A percentile compares a stretch with the other conserved stretches of the same genome.
Conservation (phyloP, 2,113 vertebrate species). For the Alaudala cheleensis region DNA sequence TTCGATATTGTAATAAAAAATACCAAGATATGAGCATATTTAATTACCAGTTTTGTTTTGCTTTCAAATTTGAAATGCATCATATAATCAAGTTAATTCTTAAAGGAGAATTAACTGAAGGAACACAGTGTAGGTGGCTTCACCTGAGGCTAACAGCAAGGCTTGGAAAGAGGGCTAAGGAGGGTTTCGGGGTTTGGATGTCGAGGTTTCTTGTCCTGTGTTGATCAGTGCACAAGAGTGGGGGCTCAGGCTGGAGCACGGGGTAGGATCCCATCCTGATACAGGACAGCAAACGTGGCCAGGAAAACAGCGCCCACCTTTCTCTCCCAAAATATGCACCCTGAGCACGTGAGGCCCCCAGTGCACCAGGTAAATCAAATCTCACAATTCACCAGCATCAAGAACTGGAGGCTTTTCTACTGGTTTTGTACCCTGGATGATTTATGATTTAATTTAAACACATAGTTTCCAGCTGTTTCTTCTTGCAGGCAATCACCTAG, state of each 20-base stretch:
- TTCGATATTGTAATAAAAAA: not conserved
- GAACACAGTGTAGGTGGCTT: not conserved
- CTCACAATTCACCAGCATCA: not conserved
- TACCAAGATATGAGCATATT: not conserved
- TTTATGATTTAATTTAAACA: conserved; percentile 56
- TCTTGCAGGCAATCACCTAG: conserved; percentile 41
- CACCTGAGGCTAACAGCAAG: not conserved
- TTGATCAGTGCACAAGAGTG: accelerated
- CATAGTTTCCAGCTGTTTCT: conserved; percentile 15
- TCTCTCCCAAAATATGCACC: not conserved
- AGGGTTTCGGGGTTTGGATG: not conserved
- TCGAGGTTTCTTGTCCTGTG: not conserved
- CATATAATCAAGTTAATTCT: not conserved
- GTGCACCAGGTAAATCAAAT: not conserved
- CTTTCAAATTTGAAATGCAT: not conserved
- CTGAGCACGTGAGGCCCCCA: not conserved
- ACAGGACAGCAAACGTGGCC: not conserved
- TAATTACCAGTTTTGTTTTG: not conserved
- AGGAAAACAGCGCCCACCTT: not conserved
- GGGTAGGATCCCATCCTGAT: not conserved
- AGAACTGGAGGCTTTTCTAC: not conserved
- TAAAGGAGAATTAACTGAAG: not conserved
- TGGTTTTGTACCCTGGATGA: not conserved
- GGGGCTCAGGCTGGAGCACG: not conserved
- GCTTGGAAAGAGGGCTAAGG: not conserved